Evolutionary conservation across 2,888 invertebrate species (phyloP).

Genomic region (Ochlodes sylvanus): DNA sequence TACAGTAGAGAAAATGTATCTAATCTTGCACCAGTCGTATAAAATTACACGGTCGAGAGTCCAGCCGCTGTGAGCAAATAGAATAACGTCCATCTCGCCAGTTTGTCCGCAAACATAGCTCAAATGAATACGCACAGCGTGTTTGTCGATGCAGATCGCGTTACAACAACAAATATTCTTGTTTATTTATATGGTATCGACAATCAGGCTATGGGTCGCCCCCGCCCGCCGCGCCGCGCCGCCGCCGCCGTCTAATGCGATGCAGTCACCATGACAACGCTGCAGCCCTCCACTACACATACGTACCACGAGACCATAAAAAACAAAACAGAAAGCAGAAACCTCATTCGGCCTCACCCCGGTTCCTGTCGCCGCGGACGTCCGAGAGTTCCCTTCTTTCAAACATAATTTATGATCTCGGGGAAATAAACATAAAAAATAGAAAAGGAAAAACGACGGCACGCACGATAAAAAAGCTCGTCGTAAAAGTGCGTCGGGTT

Average conservation of each 20-base stretch:
- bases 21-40: constrained; percentile 53
- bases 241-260: constrained; percentile 67
- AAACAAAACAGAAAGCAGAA: constrained; percentile 76
- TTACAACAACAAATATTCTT: constrained; percentile 78
- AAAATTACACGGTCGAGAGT: constrained; percentile 67
- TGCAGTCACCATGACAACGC: constrained; percentile 78
- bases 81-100: constrained; percentile 72
- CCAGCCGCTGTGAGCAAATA: constrained; percentile 65
- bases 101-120: constrained; percentile 79
- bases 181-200: constrained; percentile 63
- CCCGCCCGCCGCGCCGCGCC: constrained; percentile 47
- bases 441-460: constrained; percentile 85
- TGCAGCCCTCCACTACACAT: constrained; percentile 68
- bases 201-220: constrained; percentile 50
- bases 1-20: background rate
- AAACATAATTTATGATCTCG: constrained; percentile 86
- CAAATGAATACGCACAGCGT: constrained; percentile 80
- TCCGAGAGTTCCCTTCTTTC: constrained; percentile 85
- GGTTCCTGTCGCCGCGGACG: constrained; percentile 80
- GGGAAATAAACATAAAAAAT: constrained; percentile 86
- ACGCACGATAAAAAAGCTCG: constrained; percentile 85
- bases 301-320: constrained; percentile 68
- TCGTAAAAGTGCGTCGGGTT: constrained; percentile 78
- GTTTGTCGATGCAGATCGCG: constrained; percentile 73
- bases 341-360: constrained; percentile 78